phyloP scores from a whole-genome alignment of 2,113 vertebrate genomes.

The Steatornis caripensis region DNA sequence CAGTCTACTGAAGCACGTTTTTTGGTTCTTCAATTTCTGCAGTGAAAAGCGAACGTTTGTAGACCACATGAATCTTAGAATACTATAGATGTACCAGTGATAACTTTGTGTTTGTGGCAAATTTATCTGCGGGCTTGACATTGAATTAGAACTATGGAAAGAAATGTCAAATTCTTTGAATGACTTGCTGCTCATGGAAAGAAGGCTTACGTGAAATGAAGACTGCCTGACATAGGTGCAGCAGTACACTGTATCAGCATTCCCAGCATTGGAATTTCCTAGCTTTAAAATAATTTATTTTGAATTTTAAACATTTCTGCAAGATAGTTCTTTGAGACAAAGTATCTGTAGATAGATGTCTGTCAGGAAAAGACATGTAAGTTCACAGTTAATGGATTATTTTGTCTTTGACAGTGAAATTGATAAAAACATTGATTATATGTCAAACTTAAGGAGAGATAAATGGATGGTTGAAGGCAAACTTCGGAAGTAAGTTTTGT shows the following conservation, averaged over 20 bases:
- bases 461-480: conserved; percentile 94
- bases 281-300: neutral
- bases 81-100: neutral
- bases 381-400: neutral
- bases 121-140: neutral
- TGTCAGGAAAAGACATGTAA: neutral
- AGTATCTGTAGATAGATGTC: neutral
- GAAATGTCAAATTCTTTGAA: neutral
- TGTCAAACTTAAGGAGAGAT: conserved; percentile 94
- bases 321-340: neutral
- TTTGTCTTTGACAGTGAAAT: conserved; percentile 88
- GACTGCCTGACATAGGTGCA: neutral
- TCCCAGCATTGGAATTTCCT: neutral
- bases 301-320: neutral
- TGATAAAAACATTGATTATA: conserved; percentile 94
- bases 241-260: rapidly evolving
- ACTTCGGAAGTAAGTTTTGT: conserved; percentile 91
- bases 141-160: neutral
- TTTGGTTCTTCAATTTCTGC: neutral
- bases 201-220: neutral
- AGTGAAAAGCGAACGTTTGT: neutral
- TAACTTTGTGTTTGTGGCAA: neutral
- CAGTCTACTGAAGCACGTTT: neutral
- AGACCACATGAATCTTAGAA: neutral
- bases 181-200: neutral